Evolutionary conservation across 1,140 invertebrate species (phyloP).

Genomic region (Drosophila insularis): DNA sequence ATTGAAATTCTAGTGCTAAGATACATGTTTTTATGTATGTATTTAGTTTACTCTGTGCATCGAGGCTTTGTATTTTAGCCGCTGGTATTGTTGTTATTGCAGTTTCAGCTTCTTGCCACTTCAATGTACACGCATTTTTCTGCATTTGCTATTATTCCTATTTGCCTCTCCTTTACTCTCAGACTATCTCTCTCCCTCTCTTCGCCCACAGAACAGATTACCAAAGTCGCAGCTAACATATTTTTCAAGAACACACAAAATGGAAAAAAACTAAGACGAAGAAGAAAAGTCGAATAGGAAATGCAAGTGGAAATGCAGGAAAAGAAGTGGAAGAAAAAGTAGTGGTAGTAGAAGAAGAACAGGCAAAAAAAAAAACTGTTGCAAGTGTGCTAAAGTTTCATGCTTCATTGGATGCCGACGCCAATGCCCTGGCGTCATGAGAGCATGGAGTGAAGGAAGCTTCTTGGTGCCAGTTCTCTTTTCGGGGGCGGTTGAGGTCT

Average conservation of each 20-base stretch:
- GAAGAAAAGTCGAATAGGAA: constrained; percentile 39
- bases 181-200: constrained; percentile 2
- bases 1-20: background rate
- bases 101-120: constrained; percentile 40
- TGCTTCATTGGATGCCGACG: constrained; percentile 73
- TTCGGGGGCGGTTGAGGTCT: constrained; percentile 24
- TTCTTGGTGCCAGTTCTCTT: constrained; percentile 52
- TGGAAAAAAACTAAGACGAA: constrained; percentile 14
- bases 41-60: background rate
- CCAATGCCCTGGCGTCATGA: constrained; percentile 13
- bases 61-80: constrained; percentile 6
- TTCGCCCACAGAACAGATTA: constrained; percentile 51
- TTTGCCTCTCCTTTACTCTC: too few relatives aligned
- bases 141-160: constrained; percentile 28
- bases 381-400: constrained; percentile 78
- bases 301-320: constrained; percentile 39
- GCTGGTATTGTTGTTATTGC: background rate
- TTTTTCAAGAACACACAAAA: constrained; percentile 44
- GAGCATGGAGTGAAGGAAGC: background rate
- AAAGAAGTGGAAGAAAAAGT: constrained; percentile 7
- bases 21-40: background rate
- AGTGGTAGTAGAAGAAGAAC: background rate
- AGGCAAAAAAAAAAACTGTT: constrained; percentile 50
- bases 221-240: constrained; percentile 76
- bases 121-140: constrained; percentile 62